Evolutionary conservation across 2,888 invertebrate species (phyloP).

Genomic region (Epistrophella euchroma): DNA sequence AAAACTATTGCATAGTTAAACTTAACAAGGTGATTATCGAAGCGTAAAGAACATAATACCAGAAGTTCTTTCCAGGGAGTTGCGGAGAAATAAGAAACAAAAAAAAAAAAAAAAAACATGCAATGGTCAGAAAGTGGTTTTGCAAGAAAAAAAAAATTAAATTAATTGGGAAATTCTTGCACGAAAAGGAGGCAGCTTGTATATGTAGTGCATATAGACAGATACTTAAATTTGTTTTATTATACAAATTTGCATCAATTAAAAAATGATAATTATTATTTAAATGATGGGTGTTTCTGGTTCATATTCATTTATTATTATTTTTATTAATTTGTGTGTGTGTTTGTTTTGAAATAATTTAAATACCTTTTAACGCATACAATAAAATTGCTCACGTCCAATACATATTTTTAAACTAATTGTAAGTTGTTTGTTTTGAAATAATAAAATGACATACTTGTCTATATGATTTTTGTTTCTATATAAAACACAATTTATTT

Average conservation of each 20-base stretch:
- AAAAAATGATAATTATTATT: not conserved
- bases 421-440: too few relatives aligned
- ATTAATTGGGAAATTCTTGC: constrained; percentile 30
- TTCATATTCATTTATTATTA: not conserved
- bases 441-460: too few relatives aligned
- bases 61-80: constrained; percentile 11
- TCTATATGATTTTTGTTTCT: too few relatives aligned
- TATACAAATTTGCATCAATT: constrained; percentile 10
- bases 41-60: constrained; percentile 60
- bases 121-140: constrained; percentile 36
- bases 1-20: constrained; percentile 69
- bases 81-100: not conserved
- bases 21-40: constrained; percentile 59
- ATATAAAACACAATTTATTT: too few relatives aligned
- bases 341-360: not conserved
- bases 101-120: constrained; percentile 2
- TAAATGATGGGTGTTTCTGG: not conserved
- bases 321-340: not conserved
- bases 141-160: constrained; percentile 6
- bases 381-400: too few relatives aligned
- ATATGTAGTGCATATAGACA: not conserved
- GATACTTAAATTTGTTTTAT: not conserved
- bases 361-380: too few relatives aligned
- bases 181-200: not conserved
- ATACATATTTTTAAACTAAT: too few relatives aligned